Evolutionary conservation across 2,888 invertebrate species (phyloP).

Genomic region (Philhelius pedissequus): DNA sequence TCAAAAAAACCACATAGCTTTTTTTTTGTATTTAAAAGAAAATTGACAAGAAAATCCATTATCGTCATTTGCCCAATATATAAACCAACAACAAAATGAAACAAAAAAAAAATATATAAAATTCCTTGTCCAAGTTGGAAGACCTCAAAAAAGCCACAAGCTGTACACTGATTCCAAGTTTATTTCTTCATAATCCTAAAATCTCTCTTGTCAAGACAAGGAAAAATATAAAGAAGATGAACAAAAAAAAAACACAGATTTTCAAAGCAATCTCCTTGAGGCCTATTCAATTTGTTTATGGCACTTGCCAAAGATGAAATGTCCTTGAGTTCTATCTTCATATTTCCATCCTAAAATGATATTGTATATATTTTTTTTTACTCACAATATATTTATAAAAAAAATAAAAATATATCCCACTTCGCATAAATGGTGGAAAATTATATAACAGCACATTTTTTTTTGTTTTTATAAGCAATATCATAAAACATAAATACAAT

Average conservation of each 20-base stretch:
- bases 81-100: background rate
- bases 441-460: background rate
- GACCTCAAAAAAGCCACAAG: background rate
- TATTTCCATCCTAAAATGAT: constrained; percentile 30
- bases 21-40: background rate
- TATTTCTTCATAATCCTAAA: constrained; percentile 61
- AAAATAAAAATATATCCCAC: constrained; percentile 7
- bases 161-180: constrained; percentile 26
- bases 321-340: constrained; percentile 64
- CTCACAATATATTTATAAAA: constrained; percentile 12
- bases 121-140: background rate
- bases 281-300: constrained; percentile 55
- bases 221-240: background rate
- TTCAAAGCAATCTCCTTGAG: constrained; percentile 54
- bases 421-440: constrained; percentile 21
- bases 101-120: background rate
- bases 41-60: background rate
- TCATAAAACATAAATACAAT: constrained; percentile 23
- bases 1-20: background rate
- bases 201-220: constrained; percentile 27
- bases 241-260: constrained; percentile 5
- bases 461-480: background rate
- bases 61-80: background rate
- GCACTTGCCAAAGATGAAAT: constrained; percentile 40
- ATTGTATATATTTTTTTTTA: constrained; percentile 1